Evolutionary conservation across 2,113 vertebrate genomes (phyloP), one percentile per base, ranked within the genome.

Genomic region (Polyodon spathula): DNA sequence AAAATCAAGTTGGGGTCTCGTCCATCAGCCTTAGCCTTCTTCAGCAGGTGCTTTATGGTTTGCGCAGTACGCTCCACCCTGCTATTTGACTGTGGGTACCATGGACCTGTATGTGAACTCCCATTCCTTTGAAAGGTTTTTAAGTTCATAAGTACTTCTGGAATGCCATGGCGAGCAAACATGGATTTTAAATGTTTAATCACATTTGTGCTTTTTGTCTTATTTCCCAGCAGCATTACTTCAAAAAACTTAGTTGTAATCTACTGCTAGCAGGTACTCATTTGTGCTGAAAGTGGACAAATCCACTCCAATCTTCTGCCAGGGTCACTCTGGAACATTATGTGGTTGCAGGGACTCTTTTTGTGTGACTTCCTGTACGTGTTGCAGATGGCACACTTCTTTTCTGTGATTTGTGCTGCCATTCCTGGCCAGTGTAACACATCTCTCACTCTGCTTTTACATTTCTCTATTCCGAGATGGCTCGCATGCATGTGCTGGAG

Each of bases 181-280:
- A 62, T 55, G 15, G 61, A 48, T 60, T n/a, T n/a, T n/a, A n/a
- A n/a, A n/a, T n/a, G n/a, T n/a, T n/a, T n/a, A n/a, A n/a, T n/a
- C n/a, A n/a, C n/a, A n/a, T n/a, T n/a, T n/a, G 7, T 44, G 12
- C 43, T 63, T 63, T 53, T 63, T 56, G 66, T 67, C 16, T 67
- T 57, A 50, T 55, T 40, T 37, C 16, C 59, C 39, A 61, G 42
- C 12, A 44, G 2, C 7, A 8, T 44, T 1, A 62, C 54, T n/a
- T 62, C 55, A 6, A 43, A 57, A 39, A 58, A 62, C 48, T 63
- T 60, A 10, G 12, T 63, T n/a, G 15, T 62, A 62, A 6, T 63
- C 61, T 56, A 68, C 54, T 40, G 54, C 12, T 4, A 64, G 39
- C 61, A 64, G 40, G 11, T 64, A 61, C 38, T 8, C 59, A 64